Conservation (phyloP, 2,888 invertebrate genomes). For the Dromius quadrimaculatus region DNA sequence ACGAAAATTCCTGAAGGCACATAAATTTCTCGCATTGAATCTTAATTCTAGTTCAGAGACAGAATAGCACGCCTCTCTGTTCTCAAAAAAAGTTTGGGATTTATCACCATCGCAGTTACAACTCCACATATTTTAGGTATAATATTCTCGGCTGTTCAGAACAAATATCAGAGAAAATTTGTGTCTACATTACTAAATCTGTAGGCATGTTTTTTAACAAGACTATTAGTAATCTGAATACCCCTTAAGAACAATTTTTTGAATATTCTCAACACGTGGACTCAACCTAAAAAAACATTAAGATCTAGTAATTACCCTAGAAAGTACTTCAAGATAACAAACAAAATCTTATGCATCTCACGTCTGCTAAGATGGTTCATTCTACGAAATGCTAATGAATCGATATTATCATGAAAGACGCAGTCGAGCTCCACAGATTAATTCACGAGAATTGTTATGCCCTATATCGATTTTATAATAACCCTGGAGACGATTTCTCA, state of each 20-base stretch:
- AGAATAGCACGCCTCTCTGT: slow-evolving; percentile 10
- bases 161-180: slow-evolving; percentile 29
- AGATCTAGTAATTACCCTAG: slow-evolving; percentile 3
- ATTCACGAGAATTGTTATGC: slow-evolving; percentile 39
- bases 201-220: too few relatives aligned
- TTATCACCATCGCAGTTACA: slow-evolving; percentile 12
- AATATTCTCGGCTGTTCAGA: slow-evolving; percentile 23
- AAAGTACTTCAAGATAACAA: slow-evolving; percentile 12
- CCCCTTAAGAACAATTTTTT: too few relatives aligned
- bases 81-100: slow-evolving; percentile 21
- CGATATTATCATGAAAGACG: too few relatives aligned
- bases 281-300: background rate
- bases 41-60: slow-evolving; percentile 30
- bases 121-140: slow-evolving; percentile 28
- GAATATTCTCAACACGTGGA: too few relatives aligned
- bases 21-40: slow-evolving; percentile 34
- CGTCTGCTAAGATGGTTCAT: slow-evolving; percentile 21
- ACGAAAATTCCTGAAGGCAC: slow-evolving; percentile 26
- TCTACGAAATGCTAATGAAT: slow-evolving; percentile 15
- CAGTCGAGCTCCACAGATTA: background rate
- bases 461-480: slow-evolving; percentile 47
- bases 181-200: too few relatives aligned
- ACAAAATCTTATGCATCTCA: slow-evolving; percentile 1
- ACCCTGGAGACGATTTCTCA: slow-evolving; percentile 1
- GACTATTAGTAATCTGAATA: too few relatives aligned